Conservation (phyloP, 2,888 invertebrate species). For the Harmothoe impar region DNA sequence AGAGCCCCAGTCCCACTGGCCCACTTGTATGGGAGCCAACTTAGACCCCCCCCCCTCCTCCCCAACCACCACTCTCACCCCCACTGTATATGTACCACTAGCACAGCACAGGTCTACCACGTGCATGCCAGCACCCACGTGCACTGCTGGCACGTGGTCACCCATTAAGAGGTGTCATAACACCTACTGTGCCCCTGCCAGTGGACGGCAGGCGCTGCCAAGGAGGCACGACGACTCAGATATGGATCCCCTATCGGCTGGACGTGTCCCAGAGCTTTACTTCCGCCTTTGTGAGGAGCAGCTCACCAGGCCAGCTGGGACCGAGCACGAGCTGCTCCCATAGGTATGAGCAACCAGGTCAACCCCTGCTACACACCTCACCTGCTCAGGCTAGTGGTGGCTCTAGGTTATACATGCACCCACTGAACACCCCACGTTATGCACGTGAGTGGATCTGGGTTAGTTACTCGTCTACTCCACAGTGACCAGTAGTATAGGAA, state of each 20-base stretch:
- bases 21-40: slow-evolving; percentile 36
- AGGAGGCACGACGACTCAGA: not conserved
- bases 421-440: too few relatives aligned
- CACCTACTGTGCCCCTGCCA: not conserved
- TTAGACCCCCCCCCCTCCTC: slow-evolving; percentile 6
- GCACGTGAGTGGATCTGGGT: too few relatives aligned
- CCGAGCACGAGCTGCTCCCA: too few relatives aligned
- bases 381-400: too few relatives aligned
- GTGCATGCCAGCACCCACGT: not conserved
- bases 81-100: not conserved
- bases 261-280: slow-evolving; percentile 13
- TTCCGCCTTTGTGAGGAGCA: not conserved
- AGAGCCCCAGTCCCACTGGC: slow-evolving; percentile 53
- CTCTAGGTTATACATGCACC: too few relatives aligned
- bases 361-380: too few relatives aligned
- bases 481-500: too few relatives aligned
- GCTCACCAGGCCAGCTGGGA: not conserved
- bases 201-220: not conserved
- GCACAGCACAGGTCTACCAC: not conserved
- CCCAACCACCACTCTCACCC: not conserved
- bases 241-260: not conserved
- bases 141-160: not conserved
- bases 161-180: slow-evolving; percentile 1
- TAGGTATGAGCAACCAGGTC: too few relatives aligned
- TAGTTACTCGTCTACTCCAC: too few relatives aligned